Evolutionary conservation across 2,113 vertebrate species (phyloP).

Genomic region (Octodon degus): DNA sequence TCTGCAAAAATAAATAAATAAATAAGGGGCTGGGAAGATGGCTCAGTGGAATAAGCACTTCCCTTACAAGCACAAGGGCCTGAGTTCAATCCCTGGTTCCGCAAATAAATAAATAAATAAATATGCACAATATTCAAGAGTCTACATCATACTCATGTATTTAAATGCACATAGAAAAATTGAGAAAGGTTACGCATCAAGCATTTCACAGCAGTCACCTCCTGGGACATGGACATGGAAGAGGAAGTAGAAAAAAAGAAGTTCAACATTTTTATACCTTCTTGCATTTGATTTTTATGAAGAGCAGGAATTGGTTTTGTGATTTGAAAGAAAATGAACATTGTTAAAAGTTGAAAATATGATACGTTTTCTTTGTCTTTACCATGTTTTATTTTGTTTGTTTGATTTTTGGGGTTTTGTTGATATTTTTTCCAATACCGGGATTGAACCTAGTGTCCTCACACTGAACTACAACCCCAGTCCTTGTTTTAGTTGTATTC

Average conservation of each 20-base stretch:
- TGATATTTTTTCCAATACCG: neutral
- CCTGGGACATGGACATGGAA: neutral
- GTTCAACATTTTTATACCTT: neutral
- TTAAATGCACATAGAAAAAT: neutral
- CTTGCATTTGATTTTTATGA: neutral
- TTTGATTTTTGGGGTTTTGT: neutral
- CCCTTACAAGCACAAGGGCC: no score
- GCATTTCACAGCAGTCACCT: neutral
- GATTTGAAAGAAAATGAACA: neutral
- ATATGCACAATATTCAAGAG: neutral
- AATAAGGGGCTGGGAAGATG: no score
- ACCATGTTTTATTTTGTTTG: neutral
- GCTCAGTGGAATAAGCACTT: no score
- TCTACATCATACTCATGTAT: neutral
- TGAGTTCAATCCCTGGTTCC: no score
- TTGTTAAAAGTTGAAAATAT: neutral
- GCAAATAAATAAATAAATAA: no score
- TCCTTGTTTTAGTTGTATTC: neutral
- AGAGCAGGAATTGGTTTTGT: neutral
- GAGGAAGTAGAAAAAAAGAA: neutral
- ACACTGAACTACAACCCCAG: neutral
- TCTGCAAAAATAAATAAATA: no score
- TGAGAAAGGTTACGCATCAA: neutral
- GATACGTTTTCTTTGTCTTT: neutral
- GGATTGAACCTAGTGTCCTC: neutral